Evolutionary conservation across 2,113 vertebrate species (phyloP).

Genomic region (Neogale vison): DNA sequence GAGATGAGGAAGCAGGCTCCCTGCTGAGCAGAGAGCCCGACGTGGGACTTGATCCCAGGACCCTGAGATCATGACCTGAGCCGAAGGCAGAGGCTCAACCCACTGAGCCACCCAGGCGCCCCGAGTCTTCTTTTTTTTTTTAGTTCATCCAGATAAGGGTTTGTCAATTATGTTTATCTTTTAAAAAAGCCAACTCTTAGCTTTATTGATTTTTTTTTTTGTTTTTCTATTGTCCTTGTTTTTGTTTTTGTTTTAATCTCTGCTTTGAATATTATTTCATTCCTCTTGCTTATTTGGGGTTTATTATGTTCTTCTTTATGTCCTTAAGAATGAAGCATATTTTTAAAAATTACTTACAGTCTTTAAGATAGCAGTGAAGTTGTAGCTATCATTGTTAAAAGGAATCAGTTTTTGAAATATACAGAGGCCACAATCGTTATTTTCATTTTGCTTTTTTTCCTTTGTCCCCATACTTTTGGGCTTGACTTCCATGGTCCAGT

Average conservation of each 20-base stretch:
- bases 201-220: background rate
- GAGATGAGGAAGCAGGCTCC: no score
- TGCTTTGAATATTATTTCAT: background rate
- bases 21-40: no score
- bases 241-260: background rate
- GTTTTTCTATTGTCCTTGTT: background rate
- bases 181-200: background rate
- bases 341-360: background rate
- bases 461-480: background rate
- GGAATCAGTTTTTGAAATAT: background rate
- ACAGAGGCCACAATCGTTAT: background rate
- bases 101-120: no score
- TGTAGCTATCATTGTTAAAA: background rate
- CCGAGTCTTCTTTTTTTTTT: no score
- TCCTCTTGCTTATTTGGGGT: background rate
- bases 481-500: background rate
- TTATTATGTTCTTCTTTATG: constrained; percentile 13
- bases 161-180: background rate
- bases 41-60: no score
- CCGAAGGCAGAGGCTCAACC: no score
- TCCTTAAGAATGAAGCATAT: background rate
- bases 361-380: background rate
- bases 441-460: background rate
- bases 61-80: no score
- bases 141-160: background rate